A percentile compares a stretch with the other conserved stretches of the same genome.
These are phyloP conservation scores for Bubalus kerabau DNA, from an alignment of 2,113 vertebrate species.

Conservation along the genomic window DNA sequence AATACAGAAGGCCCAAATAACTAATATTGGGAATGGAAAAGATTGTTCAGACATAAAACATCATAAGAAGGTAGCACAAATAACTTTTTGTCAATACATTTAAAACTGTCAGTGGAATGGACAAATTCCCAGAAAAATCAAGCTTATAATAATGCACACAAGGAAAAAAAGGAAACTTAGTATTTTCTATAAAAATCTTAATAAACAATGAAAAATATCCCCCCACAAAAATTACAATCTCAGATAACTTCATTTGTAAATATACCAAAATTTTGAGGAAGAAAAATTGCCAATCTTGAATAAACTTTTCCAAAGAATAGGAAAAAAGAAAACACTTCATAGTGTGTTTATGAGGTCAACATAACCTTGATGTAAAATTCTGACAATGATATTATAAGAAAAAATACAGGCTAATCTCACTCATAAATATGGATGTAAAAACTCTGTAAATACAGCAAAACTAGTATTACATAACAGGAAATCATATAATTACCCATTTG, in stretches of 20 bases:
- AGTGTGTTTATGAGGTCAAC: neutral
- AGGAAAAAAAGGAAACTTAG: neutral
- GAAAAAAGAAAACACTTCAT: neutral
- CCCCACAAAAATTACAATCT: neutral
- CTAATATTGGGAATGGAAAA: neutral
- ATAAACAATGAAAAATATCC: neutral
- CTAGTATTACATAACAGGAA: neutral
- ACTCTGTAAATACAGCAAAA: neutral
- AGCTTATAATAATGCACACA: neutral
- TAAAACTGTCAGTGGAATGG: neutral
- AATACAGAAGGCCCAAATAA: neutral
- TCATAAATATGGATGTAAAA: neutral
- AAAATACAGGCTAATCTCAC: neutral
- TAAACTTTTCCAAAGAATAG: neutral
- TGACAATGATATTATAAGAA: neutral
- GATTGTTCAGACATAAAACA: neutral
- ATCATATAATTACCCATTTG: neutral
- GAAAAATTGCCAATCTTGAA: neutral
- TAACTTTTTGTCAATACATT: neutral
- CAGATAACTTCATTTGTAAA: neutral
- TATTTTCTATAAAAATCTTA: neutral
- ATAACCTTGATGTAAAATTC: constrained; percentile 26
- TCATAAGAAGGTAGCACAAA: neutral
- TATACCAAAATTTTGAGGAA: neutral
- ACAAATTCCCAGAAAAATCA: neutral